Conservation (phyloP, 2,797 vertebrate species). For the Siniperca obscura region DNA sequence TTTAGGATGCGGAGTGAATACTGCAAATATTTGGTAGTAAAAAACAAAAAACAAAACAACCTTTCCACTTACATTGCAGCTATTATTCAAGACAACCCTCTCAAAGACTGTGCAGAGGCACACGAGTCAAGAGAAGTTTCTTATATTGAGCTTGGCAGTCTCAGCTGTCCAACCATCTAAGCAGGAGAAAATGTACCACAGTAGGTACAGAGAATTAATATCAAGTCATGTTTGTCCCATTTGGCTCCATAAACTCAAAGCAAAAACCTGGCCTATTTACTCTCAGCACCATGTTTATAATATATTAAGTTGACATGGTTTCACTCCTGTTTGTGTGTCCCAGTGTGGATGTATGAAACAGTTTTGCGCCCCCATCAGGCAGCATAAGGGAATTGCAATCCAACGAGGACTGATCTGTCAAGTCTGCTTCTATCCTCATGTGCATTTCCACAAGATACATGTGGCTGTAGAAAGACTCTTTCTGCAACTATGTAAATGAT, state of each 20-base stretch:
- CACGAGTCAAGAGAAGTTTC: background rate
- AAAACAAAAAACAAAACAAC: too few species aligned
- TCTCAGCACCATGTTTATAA: background rate
- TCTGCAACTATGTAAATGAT: background rate
- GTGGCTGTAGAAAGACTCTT: background rate
- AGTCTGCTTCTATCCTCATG: background rate
- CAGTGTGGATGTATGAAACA: background rate
- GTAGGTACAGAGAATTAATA: background rate
- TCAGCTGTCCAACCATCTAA: background rate
- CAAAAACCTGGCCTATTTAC: background rate
- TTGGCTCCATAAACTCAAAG: background rate
- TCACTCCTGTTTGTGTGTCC: background rate
- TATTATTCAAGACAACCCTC: background rate
- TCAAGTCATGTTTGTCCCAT: background rate
- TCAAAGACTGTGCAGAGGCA: background rate
- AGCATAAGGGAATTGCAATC: slow-evolving; percentile 23
- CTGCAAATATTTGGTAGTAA: background rate
- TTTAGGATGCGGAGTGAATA: background rate
- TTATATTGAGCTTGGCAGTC: background rate
- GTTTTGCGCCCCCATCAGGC: slow-evolving; percentile 69
- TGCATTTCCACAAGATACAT: background rate
- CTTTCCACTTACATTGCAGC: background rate
- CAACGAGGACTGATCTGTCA: background rate
- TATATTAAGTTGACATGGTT: too few species aligned
- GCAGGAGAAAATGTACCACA: background rate